A percentile compares a stretch with the other conserved stretches of the same genome.
These are phyloP conservation scores for Acanthosoma haemorrhoidale DNA, from an alignment of 2,888 invertebrate genomes.

Conservation along the genomic window DNA sequence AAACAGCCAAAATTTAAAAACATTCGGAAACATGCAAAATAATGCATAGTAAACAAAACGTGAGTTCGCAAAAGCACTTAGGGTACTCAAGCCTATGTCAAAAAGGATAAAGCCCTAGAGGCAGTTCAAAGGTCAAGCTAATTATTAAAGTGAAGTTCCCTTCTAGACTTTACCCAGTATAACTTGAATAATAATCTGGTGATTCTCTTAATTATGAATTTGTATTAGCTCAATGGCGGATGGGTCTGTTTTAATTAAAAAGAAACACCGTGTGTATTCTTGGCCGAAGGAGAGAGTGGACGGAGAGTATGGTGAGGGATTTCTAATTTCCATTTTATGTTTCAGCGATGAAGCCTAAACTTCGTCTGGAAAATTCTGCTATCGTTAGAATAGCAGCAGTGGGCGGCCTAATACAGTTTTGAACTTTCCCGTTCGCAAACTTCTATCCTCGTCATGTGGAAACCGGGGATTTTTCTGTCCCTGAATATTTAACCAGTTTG, in stretches of 20 bases:
- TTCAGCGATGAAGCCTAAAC: background rate
- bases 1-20: too few species aligned
- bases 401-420: background rate
- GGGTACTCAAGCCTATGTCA: too few species aligned
- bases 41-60: too few species aligned
- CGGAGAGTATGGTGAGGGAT: background rate
- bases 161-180: background rate
- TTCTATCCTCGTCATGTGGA: background rate
- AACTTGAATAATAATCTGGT: background rate
- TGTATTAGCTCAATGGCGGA: background rate
- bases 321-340: background rate
- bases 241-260: background rate
- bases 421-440: background rate
- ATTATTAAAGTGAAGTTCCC: background rate
- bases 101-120: background rate
- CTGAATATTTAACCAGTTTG: slow-evolving; percentile 4
- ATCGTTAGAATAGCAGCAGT: background rate
- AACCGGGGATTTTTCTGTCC: background rate
- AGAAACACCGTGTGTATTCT: background rate
- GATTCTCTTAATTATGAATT: background rate
- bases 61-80: too few species aligned
- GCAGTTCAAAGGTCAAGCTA: background rate
- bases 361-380: background rate
- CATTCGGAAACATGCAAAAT: too few species aligned
- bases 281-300: background rate